These are phyloP conservation scores for Hydropotes inermis DNA, from an alignment of 2,113 vertebrate genomes.

Conservation along the genomic window DNA sequence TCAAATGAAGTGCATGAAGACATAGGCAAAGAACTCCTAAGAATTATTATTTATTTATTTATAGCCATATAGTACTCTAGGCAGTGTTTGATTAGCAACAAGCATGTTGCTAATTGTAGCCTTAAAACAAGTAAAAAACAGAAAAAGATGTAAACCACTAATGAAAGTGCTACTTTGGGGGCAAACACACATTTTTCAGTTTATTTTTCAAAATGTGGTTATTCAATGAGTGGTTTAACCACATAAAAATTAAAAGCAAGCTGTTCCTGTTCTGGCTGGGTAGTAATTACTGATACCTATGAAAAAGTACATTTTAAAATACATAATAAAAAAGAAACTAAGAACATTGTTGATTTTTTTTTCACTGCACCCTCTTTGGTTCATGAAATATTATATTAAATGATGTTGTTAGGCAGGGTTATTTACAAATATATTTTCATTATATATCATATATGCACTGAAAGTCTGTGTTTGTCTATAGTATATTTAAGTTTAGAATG, in stretches of 20 bases:
- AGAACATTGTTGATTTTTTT: not conserved
- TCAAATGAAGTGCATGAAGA: slow-evolving; percentile 28
- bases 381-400: not conserved
- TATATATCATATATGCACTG: not conserved
- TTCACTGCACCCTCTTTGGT: not conserved
- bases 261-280: not conserved
- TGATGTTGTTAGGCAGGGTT: not conserved
- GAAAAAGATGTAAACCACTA: slow-evolving; percentile 67
- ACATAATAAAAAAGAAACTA: not conserved
- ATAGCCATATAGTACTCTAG: slow-evolving; percentile 42
- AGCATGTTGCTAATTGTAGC: slow-evolving; percentile 77
- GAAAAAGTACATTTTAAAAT: not conserved
- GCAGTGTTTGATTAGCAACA: slow-evolving; percentile 67
- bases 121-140: slow-evolving; percentile 66
- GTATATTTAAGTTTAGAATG: not conserved
- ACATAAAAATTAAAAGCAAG: slow-evolving; percentile 9
- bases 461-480: not conserved
- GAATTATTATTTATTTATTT: slow-evolving; percentile 52
- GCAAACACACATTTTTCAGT: slow-evolving; percentile 63
- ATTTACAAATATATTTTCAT: not conserved
- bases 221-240: slow-evolving; percentile 56
- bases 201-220: slow-evolving; percentile 61
- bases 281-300: not conserved
- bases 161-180: slow-evolving; percentile 69
- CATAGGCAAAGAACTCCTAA: slow-evolving; percentile 36